These are phyloP conservation scores for Enteromius anoplus DNA, from an alignment of 2,797 vertebrate species.

Conservation along the genomic window DNA sequence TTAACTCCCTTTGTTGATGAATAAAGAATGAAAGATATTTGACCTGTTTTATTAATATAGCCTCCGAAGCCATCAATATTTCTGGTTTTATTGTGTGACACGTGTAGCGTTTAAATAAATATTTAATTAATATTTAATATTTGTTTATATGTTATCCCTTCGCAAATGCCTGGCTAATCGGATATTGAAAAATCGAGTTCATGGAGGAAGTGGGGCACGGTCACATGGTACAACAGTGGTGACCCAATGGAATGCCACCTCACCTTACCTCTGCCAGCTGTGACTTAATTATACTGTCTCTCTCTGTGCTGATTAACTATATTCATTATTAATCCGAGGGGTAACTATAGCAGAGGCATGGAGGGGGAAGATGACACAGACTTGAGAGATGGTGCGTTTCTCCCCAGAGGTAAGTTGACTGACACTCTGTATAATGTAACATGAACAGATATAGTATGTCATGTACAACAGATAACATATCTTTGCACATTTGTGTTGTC, in stretches of 20 bases:
- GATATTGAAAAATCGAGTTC: constrained; percentile 21
- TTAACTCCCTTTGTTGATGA: constrained; percentile 72
- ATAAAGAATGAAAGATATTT: constrained; percentile 75
- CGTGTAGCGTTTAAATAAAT: background rate
- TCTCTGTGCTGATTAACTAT: constrained; percentile 50
- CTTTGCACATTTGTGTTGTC: constrained; percentile 46
- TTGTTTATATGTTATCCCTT: constrained; percentile 18
- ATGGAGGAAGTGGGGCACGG: background rate
- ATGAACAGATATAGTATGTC: constrained; percentile 56
- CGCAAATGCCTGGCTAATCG: constrained; percentile 1
- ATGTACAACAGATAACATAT: constrained; percentile 62
- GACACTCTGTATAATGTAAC: constrained; percentile 63
- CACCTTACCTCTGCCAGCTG: constrained; percentile 43
- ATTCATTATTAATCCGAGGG: constrained; percentile 52
- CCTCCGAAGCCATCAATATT: constrained; percentile 52
- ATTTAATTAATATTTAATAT: constrained; percentile 11
- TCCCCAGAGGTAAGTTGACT: constrained; percentile 64
- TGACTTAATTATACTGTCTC: constrained; percentile 54
- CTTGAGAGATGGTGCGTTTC: constrained; percentile 54
- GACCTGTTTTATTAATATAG: constrained; percentile 66
- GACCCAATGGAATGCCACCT: constrained; percentile 34
- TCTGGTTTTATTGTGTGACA: constrained; percentile 19
- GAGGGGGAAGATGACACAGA: constrained; percentile 39
- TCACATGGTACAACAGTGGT: constrained; percentile 29
- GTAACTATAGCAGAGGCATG: constrained; percentile 44